Base-by-base conservation (phyloP, 23 tunicate genomes). In the Oikopleura vanhoeffeni region DNA sequence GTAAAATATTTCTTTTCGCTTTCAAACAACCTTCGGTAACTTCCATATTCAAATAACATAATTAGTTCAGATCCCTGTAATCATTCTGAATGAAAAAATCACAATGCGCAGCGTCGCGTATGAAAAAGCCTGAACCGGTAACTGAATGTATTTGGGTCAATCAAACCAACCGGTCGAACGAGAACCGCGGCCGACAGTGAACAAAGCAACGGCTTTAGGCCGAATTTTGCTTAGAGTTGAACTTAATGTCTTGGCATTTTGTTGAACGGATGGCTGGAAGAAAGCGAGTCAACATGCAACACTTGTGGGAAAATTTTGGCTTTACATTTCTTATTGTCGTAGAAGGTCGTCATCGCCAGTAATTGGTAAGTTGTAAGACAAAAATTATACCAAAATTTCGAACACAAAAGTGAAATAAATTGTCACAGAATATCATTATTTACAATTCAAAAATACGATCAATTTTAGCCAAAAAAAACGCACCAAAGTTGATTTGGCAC, bases 211-310 rank as follows among this genome's bases (percentile, higher is more conserved):
- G 18, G 18, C 18, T 13, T 24, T 24, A 49, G 13, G 13, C 24
- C 64, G 18, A 49, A 8, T 24, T 8, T 49, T 49, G 24, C 64
- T 13, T 49, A 24, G 64, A 13, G 83, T 76, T 40, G 57, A 83
- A 0, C 39, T 40, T 83, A 40, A 95, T 95, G 99, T 91, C 96
- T 83, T 95, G 99, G 99, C 99, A 95, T 77, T 95, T 95, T 85
- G 41, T 95, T 60, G 99, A 95, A 86, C 41, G n/a, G 99, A 41
- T 95, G 99, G 99, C 79, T 95, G 18, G 96, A n/a, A 95, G 76
- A 95, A 95, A 77, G 92, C 95, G 0, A 95, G 91, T 57, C 99
- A 95, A 41, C 96, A 95, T 88, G 89, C 99, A 41, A 95, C 99
- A 0, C 82, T 95, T 67, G 60, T 95, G 4, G 99, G 99, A 83